Evolutionary conservation across 2,797 vertebrate species (phyloP), one percentile per base, ranked within the genome.

Genomic region (Gastrophryne carolinensis): DNA sequence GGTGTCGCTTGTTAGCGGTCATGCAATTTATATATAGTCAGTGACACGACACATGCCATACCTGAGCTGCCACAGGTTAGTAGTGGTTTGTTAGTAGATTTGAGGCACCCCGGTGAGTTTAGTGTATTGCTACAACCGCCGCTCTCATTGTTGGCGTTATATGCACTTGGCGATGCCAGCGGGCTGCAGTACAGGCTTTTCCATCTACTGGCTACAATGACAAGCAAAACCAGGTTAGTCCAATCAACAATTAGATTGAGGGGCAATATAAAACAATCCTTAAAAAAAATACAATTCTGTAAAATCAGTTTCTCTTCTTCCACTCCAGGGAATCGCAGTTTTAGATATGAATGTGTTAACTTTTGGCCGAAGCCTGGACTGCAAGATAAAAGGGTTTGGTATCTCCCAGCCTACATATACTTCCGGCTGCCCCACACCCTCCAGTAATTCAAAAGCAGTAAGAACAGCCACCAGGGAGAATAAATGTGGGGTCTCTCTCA

Each of bases 61-160:
- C 95, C 95, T 98, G 95, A 94, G 90, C 86, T 93, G 93, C 93
- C 95, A 95, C 94, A 95, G 87, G 95, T 96, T 97, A 97, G 94
- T 97, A 98, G 91, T 87, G 94, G 88, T 96, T 96, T 97, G 94
- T 96, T 96, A 98, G 95, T 95, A 84, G 95, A 94, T 96, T 96
- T 97, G 92, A 94, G 92, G 91, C 95, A 95, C 93, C 94, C 94
- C 79, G 96, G 93, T 87, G 94, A 95, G 84, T 93, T 92, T 89
- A 92, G 87, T 84, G 93, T 91, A 79, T 92, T 91, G 88, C 91
- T 89, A 84, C 90, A 88, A 57, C 85, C 90, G 88, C 90, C 87
- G 83, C 90, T 80, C 79, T 95, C 94, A 77, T 88, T 82, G 70
- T 83, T 87, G 84, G 87, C 79, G 69, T 87, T 89, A 83, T 86